Base-by-base conservation (phyloP, 1,140 invertebrate species). In the Melanaphis sacchari region DNA sequence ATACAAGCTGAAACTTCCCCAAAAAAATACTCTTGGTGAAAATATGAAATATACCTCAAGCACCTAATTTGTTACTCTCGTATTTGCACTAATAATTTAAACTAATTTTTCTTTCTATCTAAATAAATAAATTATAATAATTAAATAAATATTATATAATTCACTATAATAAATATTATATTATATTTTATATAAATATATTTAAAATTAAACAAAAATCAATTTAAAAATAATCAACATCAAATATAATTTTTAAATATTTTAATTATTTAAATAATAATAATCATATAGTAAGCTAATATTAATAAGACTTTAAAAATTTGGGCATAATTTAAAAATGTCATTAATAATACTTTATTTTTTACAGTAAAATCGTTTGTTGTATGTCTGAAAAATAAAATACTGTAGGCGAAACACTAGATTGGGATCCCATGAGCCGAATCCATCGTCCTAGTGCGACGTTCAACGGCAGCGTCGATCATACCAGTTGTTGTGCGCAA, bases 401-500 rank as follows among this genome's bases (percentile, higher is more conserved):
- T 91, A 91, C 90, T 91, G 8, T 81, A 91, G 90, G 90, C 90
- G 22, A 91, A 91, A 49, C 66, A n/a, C 26, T 15, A n/a, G 24
- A 91, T 40, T 66, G 81, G 90, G 90, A 43, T 43, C 31, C 41
- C 8, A 91, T 91, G 40, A 38, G 4, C 49, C 26, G 88, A 15
- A 26, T 18, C 9, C 6, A 15, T 2, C 18, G 85, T 46, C 41
- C 41, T 31, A 18, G 31, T 15, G 46, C 7, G 87, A 76, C n/a
- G 43, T 36, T n/a, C 41, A 2, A 41, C 66, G 31, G 90, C 40
- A n/a, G 66, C 31, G 90, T 43, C 41, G 66, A 38, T 41, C n/a
- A 24, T 38, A 46, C 90, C 66, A 82, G 90, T 66, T 82, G 90
- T 91, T 82, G 90, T 91, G 90, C 90, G 90, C 90, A 91, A 76